phyloP scores from a whole-genome alignment of 2,797 vertebrate genomes.

The Harpagifer antarcticus region DNA sequence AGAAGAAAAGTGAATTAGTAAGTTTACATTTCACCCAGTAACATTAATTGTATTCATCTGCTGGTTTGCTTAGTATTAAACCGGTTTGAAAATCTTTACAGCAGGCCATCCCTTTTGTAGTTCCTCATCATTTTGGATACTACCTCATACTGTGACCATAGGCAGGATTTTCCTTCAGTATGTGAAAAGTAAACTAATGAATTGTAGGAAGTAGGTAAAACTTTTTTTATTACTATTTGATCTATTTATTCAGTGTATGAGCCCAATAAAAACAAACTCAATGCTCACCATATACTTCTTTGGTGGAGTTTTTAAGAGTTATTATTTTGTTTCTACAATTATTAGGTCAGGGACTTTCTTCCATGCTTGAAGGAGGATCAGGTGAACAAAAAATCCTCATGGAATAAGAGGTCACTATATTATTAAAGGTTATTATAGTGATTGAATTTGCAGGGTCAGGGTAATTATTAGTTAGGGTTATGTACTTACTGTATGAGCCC shows the following conservation, averaged over 20 bases:
- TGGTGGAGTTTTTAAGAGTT: not conserved
- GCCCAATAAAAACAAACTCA: not conserved
- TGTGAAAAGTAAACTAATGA: not conserved
- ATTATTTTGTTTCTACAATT: not conserved
- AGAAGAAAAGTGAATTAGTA: no score
- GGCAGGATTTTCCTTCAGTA: not conserved
- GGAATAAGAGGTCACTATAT: no score
- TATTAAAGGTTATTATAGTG: no score
- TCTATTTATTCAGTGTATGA: not conserved
- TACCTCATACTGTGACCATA: not conserved
- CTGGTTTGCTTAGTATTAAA: no score
- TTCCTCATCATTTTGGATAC: not conserved
- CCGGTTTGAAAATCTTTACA: no score
- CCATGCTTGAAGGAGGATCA: not conserved
- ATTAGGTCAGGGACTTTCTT: conserved; percentile 17
- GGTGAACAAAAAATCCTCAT: not conserved
- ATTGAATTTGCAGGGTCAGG: no score
- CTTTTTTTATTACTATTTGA: no score
- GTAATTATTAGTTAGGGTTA: no score
- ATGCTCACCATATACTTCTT: not conserved
- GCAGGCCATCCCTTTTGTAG: no score
- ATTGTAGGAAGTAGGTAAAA: not conserved
- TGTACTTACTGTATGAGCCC: no score
- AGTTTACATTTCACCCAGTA: no score
- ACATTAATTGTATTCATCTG: no score